Percentiles rank a stretch among this genome's conserved stretches.
phyloP scores from a whole-genome alignment of 2,113 vertebrate genomes.

The Heliornis fulica region DNA sequence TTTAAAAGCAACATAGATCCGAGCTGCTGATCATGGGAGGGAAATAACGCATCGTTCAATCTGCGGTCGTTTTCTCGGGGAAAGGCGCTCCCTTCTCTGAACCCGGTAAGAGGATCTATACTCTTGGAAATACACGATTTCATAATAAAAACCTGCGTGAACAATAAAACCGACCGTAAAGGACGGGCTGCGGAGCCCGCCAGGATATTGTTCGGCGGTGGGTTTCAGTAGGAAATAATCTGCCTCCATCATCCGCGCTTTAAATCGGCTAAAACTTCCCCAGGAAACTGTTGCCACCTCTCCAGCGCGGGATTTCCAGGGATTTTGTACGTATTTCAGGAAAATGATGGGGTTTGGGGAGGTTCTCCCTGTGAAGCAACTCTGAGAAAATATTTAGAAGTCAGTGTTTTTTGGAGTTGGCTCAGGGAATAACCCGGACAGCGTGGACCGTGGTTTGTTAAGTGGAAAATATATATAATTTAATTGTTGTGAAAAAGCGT shows the following conservation, averaged over 20 bases:
- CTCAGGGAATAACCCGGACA: neutral
- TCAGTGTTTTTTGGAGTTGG: neutral
- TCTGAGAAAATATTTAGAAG: neutral
- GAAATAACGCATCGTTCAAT: neutral
- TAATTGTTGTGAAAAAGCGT: neutral
- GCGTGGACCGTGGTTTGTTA: neutral
- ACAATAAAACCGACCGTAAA: slow-evolving; percentile 54
- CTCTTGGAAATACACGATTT: slow-evolving; percentile 76
- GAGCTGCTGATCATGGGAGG: neutral
- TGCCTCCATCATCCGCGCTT: neutral
- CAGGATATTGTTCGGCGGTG: neutral
- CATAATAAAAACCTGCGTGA: slow-evolving; percentile 71
- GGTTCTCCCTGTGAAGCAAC: neutral
- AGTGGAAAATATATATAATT: neutral
- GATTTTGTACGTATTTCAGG: neutral
- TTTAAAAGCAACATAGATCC: slow-evolving; percentile 18
- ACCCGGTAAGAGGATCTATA: slow-evolving; percentile 55
- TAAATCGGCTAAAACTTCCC: neutral
- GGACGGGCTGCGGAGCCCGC: neutral
- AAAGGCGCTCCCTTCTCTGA: slow-evolving; percentile 37
- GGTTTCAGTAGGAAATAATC: neutral
- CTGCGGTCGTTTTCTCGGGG: neutral
- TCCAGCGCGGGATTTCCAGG: neutral
- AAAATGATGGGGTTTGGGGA: neutral
- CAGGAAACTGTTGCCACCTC: neutral